A percentile compares a stretch with the other conserved stretches of the same genome.
Conservation (phyloP, 2,888 invertebrate species). For the Amiota mariae region DNA sequence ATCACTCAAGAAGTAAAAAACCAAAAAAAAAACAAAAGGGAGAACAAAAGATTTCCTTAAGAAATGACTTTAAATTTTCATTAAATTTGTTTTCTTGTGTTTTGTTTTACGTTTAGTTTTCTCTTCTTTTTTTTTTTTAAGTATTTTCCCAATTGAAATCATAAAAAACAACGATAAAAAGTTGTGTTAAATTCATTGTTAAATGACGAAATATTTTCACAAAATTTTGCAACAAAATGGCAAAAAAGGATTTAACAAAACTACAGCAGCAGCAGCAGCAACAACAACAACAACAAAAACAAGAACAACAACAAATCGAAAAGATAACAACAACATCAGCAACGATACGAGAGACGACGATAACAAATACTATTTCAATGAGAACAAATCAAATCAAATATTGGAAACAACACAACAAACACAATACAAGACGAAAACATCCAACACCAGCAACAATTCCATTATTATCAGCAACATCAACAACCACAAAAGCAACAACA, state of each 20-base stretch:
- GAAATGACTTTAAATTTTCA: too few relatives aligned
- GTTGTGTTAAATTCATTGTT: conserved; percentile 42
- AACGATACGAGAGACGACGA: neutral
- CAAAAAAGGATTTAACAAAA: conserved; percentile 13
- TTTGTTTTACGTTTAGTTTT: conserved; percentile 24
- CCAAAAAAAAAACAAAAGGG: conserved; percentile 6
- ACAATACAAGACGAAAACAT: conserved; percentile 37
- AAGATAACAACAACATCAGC: conserved; percentile 5
- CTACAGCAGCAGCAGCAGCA: conserved; percentile 9
- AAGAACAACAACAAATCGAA: conserved; percentile 18
- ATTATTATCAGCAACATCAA: conserved; percentile 38
- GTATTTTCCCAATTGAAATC: too few relatives aligned
- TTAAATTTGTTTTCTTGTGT: conserved; percentile 8
- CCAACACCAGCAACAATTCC: conserved; percentile 54
- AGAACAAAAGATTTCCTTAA: neutral
- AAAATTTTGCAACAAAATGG: conserved; percentile 45
- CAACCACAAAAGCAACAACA: conserved; percentile 41
- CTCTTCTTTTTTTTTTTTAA: too few relatives aligned
- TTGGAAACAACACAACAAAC: conserved; percentile 39
- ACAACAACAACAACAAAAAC: conserved; percentile 11
- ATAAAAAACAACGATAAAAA: conserved; percentile 3
- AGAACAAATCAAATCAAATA: neutral
- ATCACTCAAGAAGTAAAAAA: conserved; percentile 8
- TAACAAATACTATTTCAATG: neutral
- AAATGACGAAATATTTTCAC: conserved; percentile 62